Base-by-base conservation (phyloP, 2,888 invertebrate genomes). In the Drosophila multiciliata region DNA sequence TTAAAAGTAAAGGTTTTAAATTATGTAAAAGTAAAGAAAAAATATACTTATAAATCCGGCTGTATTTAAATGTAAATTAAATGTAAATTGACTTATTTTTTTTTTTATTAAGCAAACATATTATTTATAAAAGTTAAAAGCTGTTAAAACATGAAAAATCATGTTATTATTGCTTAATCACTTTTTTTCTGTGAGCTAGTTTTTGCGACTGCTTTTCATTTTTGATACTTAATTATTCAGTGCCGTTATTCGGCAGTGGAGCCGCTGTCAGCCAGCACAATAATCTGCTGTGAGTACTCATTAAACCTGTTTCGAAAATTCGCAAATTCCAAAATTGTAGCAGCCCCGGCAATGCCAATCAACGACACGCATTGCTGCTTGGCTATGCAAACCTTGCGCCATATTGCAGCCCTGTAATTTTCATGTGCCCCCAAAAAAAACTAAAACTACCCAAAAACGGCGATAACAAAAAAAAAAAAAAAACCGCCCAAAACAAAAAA, bases 341-440 rank as follows among this genome's bases (percentile, higher is more conserved):
- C 15, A n/a, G 32, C 23, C 23, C 35, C 11, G n/a, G 23, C 12
- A 38, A 33, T 20, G 35, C 45, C 75, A 78, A 87, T 83, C 74
- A 78, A 70, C 78, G 74, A 60, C 78, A 70, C 66, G 74, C 68
- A 70, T 67, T 64, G 65, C 32, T 69, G 59, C 57, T 50, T 61
- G 52, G 20, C 54, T 26, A 15, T 36, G n/a, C 52, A 35, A 66
- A 36, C 72, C 75, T 66, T 66, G 78, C 38, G 59, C 71, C 64
- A 75, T 60, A 75, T 81, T 66, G 20, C 36, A 49, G 26, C 33
- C 49, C 53, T 76, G 62, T 54, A 80, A 78, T 80, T 78, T 78
- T 61, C 58, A 40, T 38, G 50, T 61, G 40, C 26, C 33, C 49
- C 36, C 29, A 58, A 66, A 66, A 52, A 33, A 73, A 68, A 65